Percentiles rank a stretch among this genome's conserved stretches.
Evolutionary conservation across 2,888 invertebrate genomes (phyloP).

Genomic region (Metellina segmentata): DNA sequence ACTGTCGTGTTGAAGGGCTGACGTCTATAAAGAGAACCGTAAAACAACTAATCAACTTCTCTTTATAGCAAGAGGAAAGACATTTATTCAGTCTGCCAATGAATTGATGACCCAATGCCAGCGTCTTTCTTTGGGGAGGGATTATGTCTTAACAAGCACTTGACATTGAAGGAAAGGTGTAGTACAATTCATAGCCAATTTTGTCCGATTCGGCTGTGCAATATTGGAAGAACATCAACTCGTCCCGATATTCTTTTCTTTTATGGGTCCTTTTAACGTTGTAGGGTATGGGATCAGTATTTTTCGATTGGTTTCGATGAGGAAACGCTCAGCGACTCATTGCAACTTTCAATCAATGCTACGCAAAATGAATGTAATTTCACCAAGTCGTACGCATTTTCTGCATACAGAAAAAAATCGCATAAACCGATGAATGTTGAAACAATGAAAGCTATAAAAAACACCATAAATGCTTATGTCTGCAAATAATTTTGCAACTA

Average conservation of each 20-base stretch:
- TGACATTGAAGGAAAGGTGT: slow-evolving; percentile 44
- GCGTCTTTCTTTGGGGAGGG: not conserved
- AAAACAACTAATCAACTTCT: slow-evolving; percentile 58
- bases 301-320: too few species aligned
- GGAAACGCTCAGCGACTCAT: too few species aligned
- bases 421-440: too few species aligned
- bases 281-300: too few species aligned
- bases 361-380: too few species aligned
- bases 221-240: slow-evolving; percentile 4
- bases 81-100: slow-evolving; percentile 29
- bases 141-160: slow-evolving; percentile 45
- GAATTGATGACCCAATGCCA: slow-evolving; percentile 31
- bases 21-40: slow-evolving; percentile 52
- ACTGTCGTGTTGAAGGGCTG: slow-evolving; percentile 4
- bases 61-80: slow-evolving; percentile 37
- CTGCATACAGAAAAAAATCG: too few species aligned
- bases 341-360: too few species aligned
- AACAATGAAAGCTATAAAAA: too few species aligned
- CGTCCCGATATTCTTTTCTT: slow-evolving; percentile 7
- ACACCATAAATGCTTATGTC: too few species aligned
- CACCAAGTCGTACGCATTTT: too few species aligned
- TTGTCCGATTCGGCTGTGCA: not conserved
- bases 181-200: slow-evolving; percentile 25
- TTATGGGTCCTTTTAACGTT: not conserved
- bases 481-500: too few species aligned